These are phyloP conservation scores for Syrphus vitripennis DNA, from an alignment of 2,888 invertebrate genomes.

Conservation along the genomic window DNA sequence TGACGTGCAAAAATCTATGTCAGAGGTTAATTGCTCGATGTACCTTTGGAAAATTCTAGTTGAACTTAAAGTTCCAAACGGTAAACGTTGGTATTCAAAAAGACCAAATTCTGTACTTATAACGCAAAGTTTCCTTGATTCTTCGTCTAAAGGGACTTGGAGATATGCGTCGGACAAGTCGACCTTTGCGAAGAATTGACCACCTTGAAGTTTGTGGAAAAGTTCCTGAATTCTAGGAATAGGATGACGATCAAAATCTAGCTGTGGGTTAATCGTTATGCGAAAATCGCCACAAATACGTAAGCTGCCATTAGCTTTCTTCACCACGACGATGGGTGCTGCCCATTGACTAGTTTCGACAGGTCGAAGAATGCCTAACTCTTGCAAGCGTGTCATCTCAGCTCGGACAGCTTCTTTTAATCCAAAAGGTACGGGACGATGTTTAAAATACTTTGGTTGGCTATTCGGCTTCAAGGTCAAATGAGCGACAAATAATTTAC, in stretches of 20 bases:
- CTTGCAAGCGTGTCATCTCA: not conserved
- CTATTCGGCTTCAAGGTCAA: constrained; percentile 12
- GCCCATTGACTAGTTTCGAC: constrained; percentile 70
- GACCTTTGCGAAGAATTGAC: constrained; percentile 57
- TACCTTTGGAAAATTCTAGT: constrained; percentile 52
- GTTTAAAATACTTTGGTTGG: not conserved
- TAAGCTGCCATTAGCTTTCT: constrained; percentile 74
- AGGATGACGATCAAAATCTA: constrained; percentile 60
- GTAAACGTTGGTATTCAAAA: constrained; percentile 49
- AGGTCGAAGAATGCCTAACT: not conserved
- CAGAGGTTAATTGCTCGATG: constrained; percentile 20
- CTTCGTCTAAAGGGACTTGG: too few relatives aligned
- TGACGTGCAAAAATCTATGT: constrained; percentile 23
- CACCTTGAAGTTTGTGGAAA: constrained; percentile 61
- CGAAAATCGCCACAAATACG: not conserved
- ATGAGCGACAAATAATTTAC: constrained; percentile 3
- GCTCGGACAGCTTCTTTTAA: not conserved
- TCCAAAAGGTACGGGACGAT: not conserved
- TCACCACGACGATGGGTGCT: constrained; percentile 76
- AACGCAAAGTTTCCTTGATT: constrained; percentile 52
- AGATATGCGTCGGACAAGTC: constrained; percentile 60
- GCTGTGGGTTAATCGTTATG: not conserved
- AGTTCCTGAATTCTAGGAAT: constrained; percentile 60
- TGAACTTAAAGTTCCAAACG: constrained; percentile 49
- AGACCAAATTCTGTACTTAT: constrained; percentile 59